Base-by-base conservation (phyloP, 2,888 invertebrate species). In the Dastarcus helophoroides region DNA sequence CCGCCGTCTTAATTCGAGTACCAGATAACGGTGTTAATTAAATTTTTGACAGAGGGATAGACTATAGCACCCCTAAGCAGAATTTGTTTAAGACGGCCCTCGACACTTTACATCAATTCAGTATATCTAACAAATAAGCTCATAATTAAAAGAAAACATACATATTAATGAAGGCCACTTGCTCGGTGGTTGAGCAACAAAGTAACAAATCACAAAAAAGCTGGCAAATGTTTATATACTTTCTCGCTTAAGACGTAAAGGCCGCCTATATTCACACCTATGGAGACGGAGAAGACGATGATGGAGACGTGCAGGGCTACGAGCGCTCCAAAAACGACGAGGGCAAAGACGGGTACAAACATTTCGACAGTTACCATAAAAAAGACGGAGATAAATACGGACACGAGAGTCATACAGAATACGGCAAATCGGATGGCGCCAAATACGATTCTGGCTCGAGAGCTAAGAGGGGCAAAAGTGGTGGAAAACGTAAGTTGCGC, bases 341-440 rank as follows among this genome's bases (percentile, higher is more conserved):
- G 26, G 79, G 77, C 14, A 73, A 73, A 51, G 73, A 76, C 42
- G 79, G 80, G 0, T 80, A 80, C 63, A 76, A 79, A 54, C 73
- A 73, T 44, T 74, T 72, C 47, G 80, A 79, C 58, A 73, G 76
- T 29, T 80, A 63, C 60, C 78, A 79, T 60, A 79, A 79, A 56
- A 77, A 75, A 53, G 75, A 73, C 19, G 77, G 78, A 1, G 79
- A 80, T 56, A 69, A 75, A 49, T 79, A 76, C 55, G 80, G 76
- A 41, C 76, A 74, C 44, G 77, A 79, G 53, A 70, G 73, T 48
- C 71, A 77, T 48, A 71, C 73, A 24, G 71, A 75, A 28, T 79
- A 63, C 48, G 79, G 80, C 2, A 64, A 65, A 24, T 68, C 68
- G 9, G 60, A 65, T 9, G 54, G 58, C 28, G 51, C 52, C 28